Evolutionary conservation across 2,888 invertebrate species (phyloP).

Genomic region (Torymus texanus): DNA sequence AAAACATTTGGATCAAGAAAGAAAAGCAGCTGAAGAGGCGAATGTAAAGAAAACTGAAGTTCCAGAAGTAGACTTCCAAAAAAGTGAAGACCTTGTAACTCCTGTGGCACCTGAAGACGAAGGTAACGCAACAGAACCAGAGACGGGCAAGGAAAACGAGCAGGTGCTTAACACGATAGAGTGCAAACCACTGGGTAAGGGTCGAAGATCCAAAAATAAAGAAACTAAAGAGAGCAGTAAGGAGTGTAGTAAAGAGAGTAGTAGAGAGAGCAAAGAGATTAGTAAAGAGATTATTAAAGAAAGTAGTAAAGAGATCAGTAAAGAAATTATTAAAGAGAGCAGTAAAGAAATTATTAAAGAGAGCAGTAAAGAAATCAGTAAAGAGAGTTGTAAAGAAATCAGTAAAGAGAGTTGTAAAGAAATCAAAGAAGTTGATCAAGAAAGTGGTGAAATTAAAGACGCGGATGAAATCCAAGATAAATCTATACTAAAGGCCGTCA

Average conservation of each 20-base stretch:
- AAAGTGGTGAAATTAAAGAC: conserved; percentile 61
- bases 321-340: too few species aligned
- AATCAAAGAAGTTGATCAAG: conserved; percentile 18
- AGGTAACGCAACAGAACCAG: conserved; percentile 71
- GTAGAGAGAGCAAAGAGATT: not conserved
- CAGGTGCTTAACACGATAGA: conserved; percentile 34
- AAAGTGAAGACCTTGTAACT: conserved; percentile 40
- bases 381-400: conserved; percentile 27
- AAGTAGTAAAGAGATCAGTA: too few species aligned
- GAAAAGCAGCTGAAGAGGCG: conserved; percentile 41
- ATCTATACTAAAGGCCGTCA: conserved; percentile 32
- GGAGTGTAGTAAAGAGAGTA: conserved; percentile 13
- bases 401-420: conserved; percentile 7
- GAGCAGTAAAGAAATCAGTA: conserved; percentile 5
- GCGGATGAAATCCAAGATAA: conserved; percentile 63
- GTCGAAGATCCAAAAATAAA: conserved; percentile 35
- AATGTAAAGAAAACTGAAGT: too few species aligned
- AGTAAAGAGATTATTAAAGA: too few species aligned
- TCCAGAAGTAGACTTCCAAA: not conserved
- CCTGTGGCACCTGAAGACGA: conserved; percentile 71
- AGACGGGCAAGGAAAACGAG: conserved; percentile 64
- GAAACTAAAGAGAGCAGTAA: conserved; percentile 36
- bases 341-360: too few species aligned
- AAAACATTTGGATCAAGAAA: conserved; percentile 65
- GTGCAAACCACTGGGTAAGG: not conserved